phyloP scores from a whole-genome alignment of 64 coral and sea anemone genomes.

The Montipora foliosa region DNA sequence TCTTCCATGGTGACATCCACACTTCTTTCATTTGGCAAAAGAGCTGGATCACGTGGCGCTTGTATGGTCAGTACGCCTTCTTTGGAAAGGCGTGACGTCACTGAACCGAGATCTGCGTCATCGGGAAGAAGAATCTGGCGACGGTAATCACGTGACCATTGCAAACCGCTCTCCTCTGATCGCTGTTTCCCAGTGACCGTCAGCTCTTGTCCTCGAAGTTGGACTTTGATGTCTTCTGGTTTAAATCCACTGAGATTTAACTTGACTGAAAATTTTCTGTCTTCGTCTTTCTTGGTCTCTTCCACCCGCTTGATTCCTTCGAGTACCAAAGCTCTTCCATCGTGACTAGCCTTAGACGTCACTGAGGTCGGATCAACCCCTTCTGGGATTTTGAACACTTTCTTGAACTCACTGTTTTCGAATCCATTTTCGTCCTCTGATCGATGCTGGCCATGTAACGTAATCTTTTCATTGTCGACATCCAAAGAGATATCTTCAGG shows the following conservation, averaged over 20 bases:
- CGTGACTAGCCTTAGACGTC: constrained; percentile 36
- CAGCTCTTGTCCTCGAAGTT: constrained; percentile 76
- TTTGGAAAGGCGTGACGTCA: constrained; percentile 63
- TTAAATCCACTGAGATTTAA: constrained; percentile 76
- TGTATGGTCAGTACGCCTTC: constrained; percentile 74
- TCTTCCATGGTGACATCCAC: background rate
- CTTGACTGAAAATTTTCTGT: constrained; percentile 76
- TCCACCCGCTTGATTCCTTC: constrained; percentile 21
- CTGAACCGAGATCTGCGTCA: constrained; percentile 78
- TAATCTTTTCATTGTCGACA: constrained; percentile 50
- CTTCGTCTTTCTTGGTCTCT: constrained; percentile 45
- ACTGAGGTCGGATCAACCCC: constrained; percentile 75
- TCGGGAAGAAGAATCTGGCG: constrained; percentile 80
- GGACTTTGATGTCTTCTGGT: constrained; percentile 83
- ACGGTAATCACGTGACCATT: constrained; percentile 61
- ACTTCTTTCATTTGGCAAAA: background rate
- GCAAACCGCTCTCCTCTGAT: constrained; percentile 47
- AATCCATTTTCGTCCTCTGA: constrained; percentile 71
- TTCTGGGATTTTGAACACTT: constrained; percentile 75
- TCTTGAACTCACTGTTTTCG: constrained; percentile 70
- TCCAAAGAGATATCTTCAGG: constrained; percentile 52
- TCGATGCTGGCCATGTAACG: constrained; percentile 63
- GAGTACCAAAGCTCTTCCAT: constrained; percentile 74
- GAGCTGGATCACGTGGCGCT: constrained; percentile 17
- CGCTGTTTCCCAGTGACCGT: constrained; percentile 65